Evolutionary conservation across 2,888 invertebrate genomes (phyloP).

Genomic region (Mechanitis messenoides): DNA sequence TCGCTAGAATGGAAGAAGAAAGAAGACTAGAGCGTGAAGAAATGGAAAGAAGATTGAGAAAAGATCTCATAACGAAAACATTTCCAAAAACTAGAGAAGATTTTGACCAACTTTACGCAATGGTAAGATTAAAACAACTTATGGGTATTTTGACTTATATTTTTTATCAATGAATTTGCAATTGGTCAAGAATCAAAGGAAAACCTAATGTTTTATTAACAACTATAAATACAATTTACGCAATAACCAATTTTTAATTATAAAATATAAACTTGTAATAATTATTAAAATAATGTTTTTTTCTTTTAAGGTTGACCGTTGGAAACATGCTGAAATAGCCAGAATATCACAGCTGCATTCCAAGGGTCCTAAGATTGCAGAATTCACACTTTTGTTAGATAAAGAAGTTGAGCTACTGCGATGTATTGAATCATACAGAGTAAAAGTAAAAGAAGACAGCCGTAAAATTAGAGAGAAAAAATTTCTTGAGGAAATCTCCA

Average conservation of each 20-base stretch:
- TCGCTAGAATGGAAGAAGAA: constrained; percentile 73
- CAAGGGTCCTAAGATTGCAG: constrained; percentile 82
- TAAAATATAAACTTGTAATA: too few species aligned
- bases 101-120: constrained; percentile 83
- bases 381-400: constrained; percentile 81
- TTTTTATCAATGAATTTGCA: too few species aligned
- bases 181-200: too few species aligned
- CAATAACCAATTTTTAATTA: too few species aligned
- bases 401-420: constrained; percentile 83
- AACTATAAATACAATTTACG: too few species aligned
- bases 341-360: constrained; percentile 79
- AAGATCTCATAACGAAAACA: constrained; percentile 79
- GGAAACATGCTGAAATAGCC: constrained; percentile 80
- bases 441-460: constrained; percentile 77
- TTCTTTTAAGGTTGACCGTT: constrained; percentile 74
- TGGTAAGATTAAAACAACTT: constrained; percentile 51
- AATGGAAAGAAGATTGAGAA: constrained; percentile 69
- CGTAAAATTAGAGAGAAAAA: constrained; percentile 77
- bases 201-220: too few species aligned
- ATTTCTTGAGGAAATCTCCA: constrained; percentile 81
- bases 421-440: constrained; percentile 81
- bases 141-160: too few species aligned
- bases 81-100: constrained; percentile 83
- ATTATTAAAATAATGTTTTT: background rate
- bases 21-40: constrained; percentile 70